phyloP scores from a whole-genome alignment of 2,888 invertebrate genomes.

The Argyresthia goedartella region DNA sequence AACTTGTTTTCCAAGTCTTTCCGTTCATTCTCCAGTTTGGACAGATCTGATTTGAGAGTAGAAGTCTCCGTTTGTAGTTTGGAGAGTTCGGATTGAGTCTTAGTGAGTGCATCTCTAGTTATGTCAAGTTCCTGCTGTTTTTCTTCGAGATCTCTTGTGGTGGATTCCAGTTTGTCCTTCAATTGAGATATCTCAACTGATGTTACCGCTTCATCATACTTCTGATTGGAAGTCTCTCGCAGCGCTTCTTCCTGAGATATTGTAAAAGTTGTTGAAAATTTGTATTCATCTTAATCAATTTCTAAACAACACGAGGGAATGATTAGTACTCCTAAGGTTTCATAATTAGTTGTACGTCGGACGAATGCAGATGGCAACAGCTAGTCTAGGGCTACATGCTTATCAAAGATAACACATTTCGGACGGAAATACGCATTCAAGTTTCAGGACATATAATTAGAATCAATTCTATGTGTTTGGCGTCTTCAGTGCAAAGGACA shows the following conservation, averaged over 20 bases:
- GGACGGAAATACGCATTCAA: too few relatives aligned
- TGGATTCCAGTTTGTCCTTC: constrained; percentile 52
- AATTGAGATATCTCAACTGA: constrained; percentile 61
- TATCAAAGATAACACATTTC: too few relatives aligned
- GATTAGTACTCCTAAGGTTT: neutral
- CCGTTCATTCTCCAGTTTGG: constrained; percentile 57
- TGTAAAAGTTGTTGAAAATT: neutral
- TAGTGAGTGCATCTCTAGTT: constrained; percentile 41
- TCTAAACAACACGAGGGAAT: neutral
- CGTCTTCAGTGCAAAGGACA: constrained; percentile 1
- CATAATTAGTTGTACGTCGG: neutral
- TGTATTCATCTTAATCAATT: neutral
- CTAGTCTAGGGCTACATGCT: neutral
- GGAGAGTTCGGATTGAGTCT: constrained; percentile 57
- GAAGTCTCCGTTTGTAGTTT: constrained; percentile 47
- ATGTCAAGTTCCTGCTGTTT: constrained; percentile 43
- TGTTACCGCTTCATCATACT: constrained; percentile 58
- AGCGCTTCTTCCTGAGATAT: constrained; percentile 47
- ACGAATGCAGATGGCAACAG: neutral
- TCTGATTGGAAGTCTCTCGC: constrained; percentile 53
- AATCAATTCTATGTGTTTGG: neutral
- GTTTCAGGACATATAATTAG: too few relatives aligned
- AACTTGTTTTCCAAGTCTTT: constrained; percentile 76
- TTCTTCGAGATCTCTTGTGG: constrained; percentile 38
- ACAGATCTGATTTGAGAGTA: constrained; percentile 53